Conservation (phyloP, 1,140 invertebrate genomes). For the Zaprionus tsacasi region DNA sequence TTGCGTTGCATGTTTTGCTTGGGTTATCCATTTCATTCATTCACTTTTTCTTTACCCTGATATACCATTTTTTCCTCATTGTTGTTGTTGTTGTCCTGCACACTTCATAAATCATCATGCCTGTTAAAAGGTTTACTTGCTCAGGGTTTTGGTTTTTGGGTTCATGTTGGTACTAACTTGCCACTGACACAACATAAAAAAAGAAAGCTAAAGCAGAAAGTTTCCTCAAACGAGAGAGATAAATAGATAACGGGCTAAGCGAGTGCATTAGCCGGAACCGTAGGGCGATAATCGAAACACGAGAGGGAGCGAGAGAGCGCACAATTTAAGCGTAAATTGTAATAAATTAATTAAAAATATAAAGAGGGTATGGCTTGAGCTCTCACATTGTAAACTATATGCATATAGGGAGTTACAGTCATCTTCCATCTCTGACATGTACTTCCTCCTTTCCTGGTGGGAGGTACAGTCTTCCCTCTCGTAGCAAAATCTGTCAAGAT, state of each 20-base stretch:
- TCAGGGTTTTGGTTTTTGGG: conserved; percentile 16
- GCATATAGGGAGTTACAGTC: too few relatives aligned
- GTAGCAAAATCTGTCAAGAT: too few relatives aligned
- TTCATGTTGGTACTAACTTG: neutral
- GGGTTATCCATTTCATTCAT: conserved; percentile 44
- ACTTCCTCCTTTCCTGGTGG: too few relatives aligned
- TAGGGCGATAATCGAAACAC: conserved; percentile 11
- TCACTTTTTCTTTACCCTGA: conserved; percentile 3
- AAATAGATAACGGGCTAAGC: conserved; percentile 59
- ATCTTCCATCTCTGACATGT: too few relatives aligned
- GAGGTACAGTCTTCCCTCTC: too few relatives aligned
- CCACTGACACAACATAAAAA: conserved; percentile 60
- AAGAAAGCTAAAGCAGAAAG: conserved; percentile 26
- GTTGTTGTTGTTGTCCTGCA: conserved; percentile 32
- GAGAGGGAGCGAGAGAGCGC: neutral
- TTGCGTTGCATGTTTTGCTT: conserved; percentile 76
- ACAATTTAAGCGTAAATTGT: neutral
- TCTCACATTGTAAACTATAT: too few relatives aligned
- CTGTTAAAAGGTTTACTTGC: conserved; percentile 69
- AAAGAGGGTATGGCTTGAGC: too few relatives aligned
- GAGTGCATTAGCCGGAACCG: conserved; percentile 41
- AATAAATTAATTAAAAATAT: neutral
- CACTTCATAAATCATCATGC: conserved; percentile 78
- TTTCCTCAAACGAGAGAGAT: conserved; percentile 31
- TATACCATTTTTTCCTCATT: conserved; percentile 18